Evolutionary conservation across 2,888 invertebrate species (phyloP).

Genomic region (Crematogaster levior): DNA sequence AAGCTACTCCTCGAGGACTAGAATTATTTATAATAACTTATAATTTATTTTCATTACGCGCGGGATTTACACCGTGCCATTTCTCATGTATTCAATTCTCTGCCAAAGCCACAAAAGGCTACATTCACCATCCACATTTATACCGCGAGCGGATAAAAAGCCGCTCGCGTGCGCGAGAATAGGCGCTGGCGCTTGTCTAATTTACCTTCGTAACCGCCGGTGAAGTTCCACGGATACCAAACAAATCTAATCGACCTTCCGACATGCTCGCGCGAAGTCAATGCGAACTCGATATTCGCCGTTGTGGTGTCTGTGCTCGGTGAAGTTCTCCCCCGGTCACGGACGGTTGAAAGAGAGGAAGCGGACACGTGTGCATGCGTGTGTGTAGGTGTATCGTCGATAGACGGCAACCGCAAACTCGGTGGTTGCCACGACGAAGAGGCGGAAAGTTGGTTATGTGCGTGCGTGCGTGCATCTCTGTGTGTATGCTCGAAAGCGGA

Average conservation of each 20-base stretch:
- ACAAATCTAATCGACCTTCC: slow-evolving; percentile 53
- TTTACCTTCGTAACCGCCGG: slow-evolving; percentile 42
- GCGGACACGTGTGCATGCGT: background rate
- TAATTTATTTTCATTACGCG: slow-evolving; percentile 34
- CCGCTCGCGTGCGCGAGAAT: slow-evolving; percentile 22
- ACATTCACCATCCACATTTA: slow-evolving; percentile 28
- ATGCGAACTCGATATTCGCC: slow-evolving; percentile 53
- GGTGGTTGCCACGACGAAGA: slow-evolving; percentile 13
- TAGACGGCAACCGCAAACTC: slow-evolving; percentile 64
- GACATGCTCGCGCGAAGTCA: slow-evolving; percentile 48
- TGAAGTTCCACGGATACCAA: slow-evolving; percentile 51
- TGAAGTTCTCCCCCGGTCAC: slow-evolving; percentile 33
- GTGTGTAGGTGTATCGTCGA: slow-evolving; percentile 42
- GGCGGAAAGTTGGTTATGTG: slow-evolving; percentile 1
- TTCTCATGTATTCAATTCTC: slow-evolving; percentile 26
- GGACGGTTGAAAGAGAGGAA: slow-evolving; percentile 40
- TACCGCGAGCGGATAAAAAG: slow-evolving; percentile 35
- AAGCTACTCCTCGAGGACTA: slow-evolving; percentile 5
- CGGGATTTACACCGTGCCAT: slow-evolving; percentile 11
- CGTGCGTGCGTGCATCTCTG: background rate
- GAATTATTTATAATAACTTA: slow-evolving; percentile 12
- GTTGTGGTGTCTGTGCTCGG: slow-evolving; percentile 38
- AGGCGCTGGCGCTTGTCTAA: slow-evolving; percentile 31
- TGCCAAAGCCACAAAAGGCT: slow-evolving; percentile 31
- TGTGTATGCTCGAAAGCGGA: slow-evolving; percentile 70